Conservation (phyloP, 2,797 vertebrate species). For the Myotis planiceps region DNA sequence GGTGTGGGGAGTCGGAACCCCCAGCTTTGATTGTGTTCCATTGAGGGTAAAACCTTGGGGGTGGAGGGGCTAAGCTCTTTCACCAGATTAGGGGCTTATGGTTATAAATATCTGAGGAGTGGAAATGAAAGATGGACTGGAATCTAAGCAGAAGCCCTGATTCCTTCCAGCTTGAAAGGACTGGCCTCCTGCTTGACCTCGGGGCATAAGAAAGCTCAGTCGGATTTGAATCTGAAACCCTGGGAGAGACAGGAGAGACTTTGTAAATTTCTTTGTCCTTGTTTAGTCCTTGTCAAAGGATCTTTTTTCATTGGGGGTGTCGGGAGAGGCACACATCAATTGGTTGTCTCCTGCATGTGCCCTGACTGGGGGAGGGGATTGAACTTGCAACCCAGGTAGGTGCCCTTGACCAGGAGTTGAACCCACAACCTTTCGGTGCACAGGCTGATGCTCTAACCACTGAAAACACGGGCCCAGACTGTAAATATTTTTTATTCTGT, state of each 20-base stretch:
- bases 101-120: neutral
- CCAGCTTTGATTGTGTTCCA: neutral
- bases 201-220: too few species aligned
- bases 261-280: neutral
- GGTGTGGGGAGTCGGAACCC: neutral
- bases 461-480: too few species aligned
- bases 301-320: too few species aligned
- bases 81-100: neutral
- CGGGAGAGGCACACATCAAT: too few species aligned
- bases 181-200: neutral
- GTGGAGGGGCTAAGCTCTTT: neutral
- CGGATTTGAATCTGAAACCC: neutral
- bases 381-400: too few species aligned
- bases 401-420: too few species aligned
- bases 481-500: neutral
- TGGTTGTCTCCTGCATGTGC: too few species aligned
- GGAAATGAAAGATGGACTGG: neutral
- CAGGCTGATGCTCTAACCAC: too few species aligned
- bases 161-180: neutral
- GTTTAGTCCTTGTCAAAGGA: too few species aligned
- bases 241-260: neutral
- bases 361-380: too few species aligned
- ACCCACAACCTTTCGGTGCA: too few species aligned
- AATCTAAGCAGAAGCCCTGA: accelerated
- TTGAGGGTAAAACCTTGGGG: neutral